Evolutionary conservation across 2,888 invertebrate species (phyloP).

Genomic region (Cantharis lateralis): DNA sequence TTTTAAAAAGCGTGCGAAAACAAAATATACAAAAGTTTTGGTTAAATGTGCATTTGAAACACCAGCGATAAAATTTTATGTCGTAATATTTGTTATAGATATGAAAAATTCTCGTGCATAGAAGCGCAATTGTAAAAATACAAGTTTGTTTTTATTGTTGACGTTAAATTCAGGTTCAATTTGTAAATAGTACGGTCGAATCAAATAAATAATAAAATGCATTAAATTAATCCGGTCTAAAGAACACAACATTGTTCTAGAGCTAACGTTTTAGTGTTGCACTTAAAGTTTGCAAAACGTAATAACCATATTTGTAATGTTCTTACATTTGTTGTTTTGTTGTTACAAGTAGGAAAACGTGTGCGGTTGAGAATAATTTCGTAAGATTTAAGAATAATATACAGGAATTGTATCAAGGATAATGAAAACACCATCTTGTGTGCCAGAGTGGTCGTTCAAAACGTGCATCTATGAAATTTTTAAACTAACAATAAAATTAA

Average conservation of each 20-base stretch:
- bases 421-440: neutral
- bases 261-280: neutral
- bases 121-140: neutral
- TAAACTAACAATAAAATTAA: conserved; percentile 11
- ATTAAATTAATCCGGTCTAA: neutral
- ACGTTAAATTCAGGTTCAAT: neutral
- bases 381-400: neutral
- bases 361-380: neutral
- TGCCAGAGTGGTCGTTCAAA: neutral
- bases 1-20: neutral
- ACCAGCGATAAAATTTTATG: neutral
- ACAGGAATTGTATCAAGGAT: neutral
- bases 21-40: neutral
- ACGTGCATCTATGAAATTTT: neutral
- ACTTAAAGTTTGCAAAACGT: neutral
- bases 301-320: neutral
- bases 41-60: neutral
- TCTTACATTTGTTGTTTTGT: neutral
- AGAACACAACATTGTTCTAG: neutral
- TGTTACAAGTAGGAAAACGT: neutral
- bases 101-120: neutral
- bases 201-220: neutral
- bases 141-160: neutral
- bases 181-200: neutral
- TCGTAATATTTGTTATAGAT: neutral